phyloP scores from a whole-genome alignment of 2,797 vertebrate species.

The Syngnathus acus region DNA sequence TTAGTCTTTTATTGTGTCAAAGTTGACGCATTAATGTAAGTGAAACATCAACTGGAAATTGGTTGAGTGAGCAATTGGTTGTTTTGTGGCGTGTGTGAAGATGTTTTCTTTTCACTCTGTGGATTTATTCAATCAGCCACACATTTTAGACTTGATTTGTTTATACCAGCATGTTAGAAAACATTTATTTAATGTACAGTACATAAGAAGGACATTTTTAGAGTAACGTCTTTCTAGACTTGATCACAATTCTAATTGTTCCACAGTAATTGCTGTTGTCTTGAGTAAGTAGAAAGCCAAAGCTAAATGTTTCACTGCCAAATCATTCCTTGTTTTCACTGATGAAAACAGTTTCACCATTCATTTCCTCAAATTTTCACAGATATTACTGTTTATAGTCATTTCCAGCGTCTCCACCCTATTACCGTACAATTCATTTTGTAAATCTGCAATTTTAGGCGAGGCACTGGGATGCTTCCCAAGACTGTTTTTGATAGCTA shows the following conservation, averaged over 20 bases:
- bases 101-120: background rate
- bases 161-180: background rate
- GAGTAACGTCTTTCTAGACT: conserved; percentile 6
- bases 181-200: background rate
- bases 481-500: conserved; percentile 49
- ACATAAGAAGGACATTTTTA: too few relatives aligned
- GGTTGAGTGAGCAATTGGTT: conserved; percentile 6
- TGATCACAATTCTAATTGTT: conserved; percentile 4
- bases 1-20: background rate
- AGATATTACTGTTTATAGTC: conserved; percentile 19
- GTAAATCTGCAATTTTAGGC: conserved; percentile 43
- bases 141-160: background rate
- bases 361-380: conserved; percentile 9
- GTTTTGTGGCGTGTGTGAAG: conserved; percentile 22
- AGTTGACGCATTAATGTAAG: background rate
- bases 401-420: conserved; percentile 7
- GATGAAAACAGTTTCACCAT: conserved; percentile 22
- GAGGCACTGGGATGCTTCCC: conserved; percentile 23
- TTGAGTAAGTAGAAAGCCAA: background rate
- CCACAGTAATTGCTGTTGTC: background rate
- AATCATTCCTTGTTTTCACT: conserved; percentile 52
- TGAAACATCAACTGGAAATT: background rate
- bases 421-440: conserved; percentile 15
- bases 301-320: conserved; percentile 23
- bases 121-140: conserved; percentile 1